These are phyloP conservation scores for Strigamia transsilvanica DNA, from an alignment of 2,888 invertebrate genomes.

Conservation along the genomic window DNA sequence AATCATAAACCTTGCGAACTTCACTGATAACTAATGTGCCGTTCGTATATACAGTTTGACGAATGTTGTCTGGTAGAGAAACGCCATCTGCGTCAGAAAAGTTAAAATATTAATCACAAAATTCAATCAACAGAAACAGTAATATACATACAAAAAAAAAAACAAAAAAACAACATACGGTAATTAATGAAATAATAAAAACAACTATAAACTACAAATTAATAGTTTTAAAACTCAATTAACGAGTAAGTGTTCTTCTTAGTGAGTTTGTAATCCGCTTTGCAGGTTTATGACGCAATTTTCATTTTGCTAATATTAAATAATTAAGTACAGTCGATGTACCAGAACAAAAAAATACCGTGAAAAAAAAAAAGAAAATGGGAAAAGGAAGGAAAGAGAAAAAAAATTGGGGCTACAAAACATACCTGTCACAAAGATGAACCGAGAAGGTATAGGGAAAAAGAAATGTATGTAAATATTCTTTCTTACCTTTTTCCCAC, in stretches of 20 bases:
- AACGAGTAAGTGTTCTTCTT: slow-evolving; percentile 21
- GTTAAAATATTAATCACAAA: neutral
- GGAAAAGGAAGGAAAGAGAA: neutral
- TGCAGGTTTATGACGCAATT: slow-evolving; percentile 12
- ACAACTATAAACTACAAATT: neutral
- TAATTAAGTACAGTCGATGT: neutral
- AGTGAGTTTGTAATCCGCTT: slow-evolving; percentile 29
- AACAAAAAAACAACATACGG: neutral
- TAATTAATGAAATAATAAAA: neutral
- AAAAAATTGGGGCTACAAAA: neutral
- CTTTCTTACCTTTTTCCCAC: slow-evolving; percentile 56
- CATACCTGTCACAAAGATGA: slow-evolving; percentile 27
- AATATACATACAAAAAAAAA: neutral
- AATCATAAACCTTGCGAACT: slow-evolving; percentile 53
- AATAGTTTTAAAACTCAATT: neutral
- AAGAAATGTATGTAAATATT: slow-evolving; percentile 36
- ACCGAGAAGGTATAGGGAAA: slow-evolving; percentile 20
- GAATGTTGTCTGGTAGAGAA: slow-evolving; percentile 63
- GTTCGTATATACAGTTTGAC: slow-evolving; percentile 65
- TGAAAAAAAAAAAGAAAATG: neutral
- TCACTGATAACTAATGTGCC: slow-evolving; percentile 64
- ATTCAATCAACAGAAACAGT: neutral
- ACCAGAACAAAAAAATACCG: neutral
- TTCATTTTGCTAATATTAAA: slow-evolving; percentile 9
- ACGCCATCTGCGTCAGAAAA: slow-evolving; percentile 59